Evolutionary conservation across 1,140 invertebrate genomes (phyloP).

Genomic region (Gryllus bimaculatus): DNA sequence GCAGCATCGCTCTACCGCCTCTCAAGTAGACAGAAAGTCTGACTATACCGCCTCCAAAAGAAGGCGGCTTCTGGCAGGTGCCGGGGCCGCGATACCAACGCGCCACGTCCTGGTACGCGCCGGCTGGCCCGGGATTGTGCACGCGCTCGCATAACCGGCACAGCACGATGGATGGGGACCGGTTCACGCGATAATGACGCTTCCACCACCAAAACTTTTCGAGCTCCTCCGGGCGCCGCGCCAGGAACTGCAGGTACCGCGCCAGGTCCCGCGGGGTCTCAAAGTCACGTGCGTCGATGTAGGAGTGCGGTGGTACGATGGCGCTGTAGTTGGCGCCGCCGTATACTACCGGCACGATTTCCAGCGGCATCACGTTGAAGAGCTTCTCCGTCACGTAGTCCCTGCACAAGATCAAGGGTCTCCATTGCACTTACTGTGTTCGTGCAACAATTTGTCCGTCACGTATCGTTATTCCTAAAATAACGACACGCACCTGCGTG

Average conservation of each 20-base stretch:
- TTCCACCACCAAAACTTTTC: slow-evolving; percentile 46
- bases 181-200: background rate
- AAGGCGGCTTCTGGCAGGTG: too few species aligned
- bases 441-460: too few species aligned
- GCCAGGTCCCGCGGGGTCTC: slow-evolving; percentile 40
- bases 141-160: too few species aligned
- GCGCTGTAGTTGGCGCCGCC: slow-evolving; percentile 43
- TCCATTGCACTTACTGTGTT: slow-evolving; percentile 10
- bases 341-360: slow-evolving; percentile 46
- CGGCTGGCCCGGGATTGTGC: too few species aligned
- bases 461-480: too few species aligned
- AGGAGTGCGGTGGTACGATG: slow-evolving; percentile 46
- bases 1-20: too few species aligned
- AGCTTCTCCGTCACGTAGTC: slow-evolving; percentile 59
- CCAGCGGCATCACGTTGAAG: slow-evolving; percentile 35
- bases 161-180: too few species aligned
- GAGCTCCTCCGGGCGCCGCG: slow-evolving; percentile 30
- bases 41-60: too few species aligned
- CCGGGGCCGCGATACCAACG: too few species aligned
- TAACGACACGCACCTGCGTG: too few species aligned
- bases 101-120: too few species aligned
- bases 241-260: slow-evolving; percentile 39
- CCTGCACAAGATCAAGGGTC: slow-evolving; percentile 28
- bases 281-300: slow-evolving; percentile 49
- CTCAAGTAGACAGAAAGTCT: too few species aligned